Base-by-base conservation (phyloP, 1,140 invertebrate genomes). In the Eupristina koningsbergeri region DNA sequence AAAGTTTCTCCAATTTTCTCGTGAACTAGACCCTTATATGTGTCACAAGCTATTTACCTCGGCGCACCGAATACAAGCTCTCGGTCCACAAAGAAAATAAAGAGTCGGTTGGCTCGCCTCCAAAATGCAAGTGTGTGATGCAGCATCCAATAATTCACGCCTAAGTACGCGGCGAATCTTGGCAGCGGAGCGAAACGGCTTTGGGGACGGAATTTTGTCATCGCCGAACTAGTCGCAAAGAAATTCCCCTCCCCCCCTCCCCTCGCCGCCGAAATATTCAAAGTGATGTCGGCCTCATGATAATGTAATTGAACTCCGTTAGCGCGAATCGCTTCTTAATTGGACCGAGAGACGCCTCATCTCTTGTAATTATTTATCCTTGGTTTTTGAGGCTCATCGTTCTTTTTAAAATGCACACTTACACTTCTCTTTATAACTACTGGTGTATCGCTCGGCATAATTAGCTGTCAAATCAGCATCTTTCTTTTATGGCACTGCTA, bases 161-260 rank as follows among this genome's bases (percentile, higher is more conserved):
- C 31, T 76, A 76, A 76, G 74, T 76, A 76, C 50, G 45, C 29
- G 74, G 31, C 58, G 47, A 76, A 76, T 76, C 47, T 76, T 76
- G 74, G 45, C 74, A n/a, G 22, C 7, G 29, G 29, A 0, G 45
- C 74, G n/a, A n/a, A n/a, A 8, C 7, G 74, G 45, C 22, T 22
- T 36, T 31, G 15, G 36, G 19, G 64, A 39, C 17, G n/a, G n/a
- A n/a, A n/a, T n/a, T n/a, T 31, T 26, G 61, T 29, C 61, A 9
- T 13, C 8, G 61, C 7, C n/a, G 13, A 3, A n/a, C 26, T 63
- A 26, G 58, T 31, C 61, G 61, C 64, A 36, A 69, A 39, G 34
- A 69, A 69, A 76, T 74, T 50, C 41, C 22, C 71, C 22, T 26
- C 17, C 5, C 71, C 22, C 39, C 17, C 5, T 39, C 36, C 19